These are phyloP conservation scores for Rhea americana DNA, from an alignment of 2,113 vertebrate species.

Conservation along the genomic window DNA sequence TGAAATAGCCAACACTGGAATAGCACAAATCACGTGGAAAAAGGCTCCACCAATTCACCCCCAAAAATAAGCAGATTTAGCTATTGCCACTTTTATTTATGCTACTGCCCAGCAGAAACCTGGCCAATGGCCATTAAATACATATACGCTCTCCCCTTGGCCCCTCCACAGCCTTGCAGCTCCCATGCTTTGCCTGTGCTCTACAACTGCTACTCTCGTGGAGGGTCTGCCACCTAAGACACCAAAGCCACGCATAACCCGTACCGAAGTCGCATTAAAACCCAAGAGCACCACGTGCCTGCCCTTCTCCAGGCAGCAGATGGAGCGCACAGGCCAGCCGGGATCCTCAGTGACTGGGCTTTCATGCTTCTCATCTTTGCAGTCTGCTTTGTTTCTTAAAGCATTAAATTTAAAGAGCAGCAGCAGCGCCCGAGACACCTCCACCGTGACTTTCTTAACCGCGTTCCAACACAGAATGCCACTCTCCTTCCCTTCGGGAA, in stretches of 20 bases:
- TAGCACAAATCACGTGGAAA: conserved; percentile 55
- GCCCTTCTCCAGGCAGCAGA: background rate
- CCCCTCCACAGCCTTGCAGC: too few relatives aligned
- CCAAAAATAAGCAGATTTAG: conserved; percentile 51
- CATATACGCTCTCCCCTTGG: background rate
- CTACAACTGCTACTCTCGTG: too few relatives aligned
- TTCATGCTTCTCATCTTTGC: background rate
- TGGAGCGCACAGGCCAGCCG: background rate
- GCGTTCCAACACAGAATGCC: accelerated
- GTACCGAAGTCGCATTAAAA: background rate
- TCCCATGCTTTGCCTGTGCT: too few relatives aligned
- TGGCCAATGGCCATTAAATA: background rate
- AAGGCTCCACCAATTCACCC: conserved; percentile 44
- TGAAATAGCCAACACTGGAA: conserved; percentile 38
- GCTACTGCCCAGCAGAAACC: background rate
- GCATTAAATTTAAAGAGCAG: background rate
- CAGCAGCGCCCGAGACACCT: background rate
- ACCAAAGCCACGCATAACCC: accelerated
- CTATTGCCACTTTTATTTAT: conserved; percentile 18
- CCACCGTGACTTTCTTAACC: too few relatives aligned
- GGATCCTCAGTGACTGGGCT: background rate
- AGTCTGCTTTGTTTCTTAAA: background rate
- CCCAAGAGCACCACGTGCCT: background rate
- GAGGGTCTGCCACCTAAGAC: background rate
- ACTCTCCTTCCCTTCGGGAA: accelerated